Evolutionary conservation across 2,113 vertebrate genomes (phyloP).

Genomic region (Macquaria ambigua): DNA sequence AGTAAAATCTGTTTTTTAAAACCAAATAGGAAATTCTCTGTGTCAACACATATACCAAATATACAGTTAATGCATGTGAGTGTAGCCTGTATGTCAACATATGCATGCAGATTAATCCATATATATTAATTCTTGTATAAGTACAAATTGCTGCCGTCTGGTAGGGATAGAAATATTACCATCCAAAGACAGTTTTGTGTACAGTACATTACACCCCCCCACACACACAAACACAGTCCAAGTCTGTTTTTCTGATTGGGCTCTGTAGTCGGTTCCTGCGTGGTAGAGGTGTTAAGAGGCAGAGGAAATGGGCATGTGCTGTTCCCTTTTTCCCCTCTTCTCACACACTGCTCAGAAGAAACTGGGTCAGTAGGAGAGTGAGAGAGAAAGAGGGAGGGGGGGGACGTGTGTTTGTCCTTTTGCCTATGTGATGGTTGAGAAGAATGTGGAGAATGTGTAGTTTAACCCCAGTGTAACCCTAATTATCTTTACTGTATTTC

Average conservation of each 20-base stretch:
- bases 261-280: conserved; percentile 54
- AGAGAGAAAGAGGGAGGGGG: conserved; percentile 20
- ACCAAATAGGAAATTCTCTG: not conserved
- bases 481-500: conserved; percentile 53
- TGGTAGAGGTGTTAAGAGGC: conserved; percentile 59
- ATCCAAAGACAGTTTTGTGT: not conserved
- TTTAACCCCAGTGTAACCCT: conserved; percentile 54
- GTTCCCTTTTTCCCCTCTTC: conserved; percentile 57
- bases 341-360: conserved; percentile 66
- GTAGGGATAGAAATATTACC: not conserved
- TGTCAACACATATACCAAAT: not conserved
- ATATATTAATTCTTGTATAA: not conserved
- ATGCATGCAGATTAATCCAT: not conserved
- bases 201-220: not conserved
- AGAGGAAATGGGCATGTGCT: conserved; percentile 75
- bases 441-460: conserved; percentile 69
- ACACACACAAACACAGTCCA: not conserved
- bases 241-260: conserved; percentile 39
- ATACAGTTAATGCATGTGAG: not conserved
- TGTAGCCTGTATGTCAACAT: not conserved
- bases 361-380: conserved; percentile 77
- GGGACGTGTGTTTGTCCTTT: conserved; percentile 57
- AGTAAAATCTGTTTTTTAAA: not conserved
- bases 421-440: conserved; percentile 56
- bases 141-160: not conserved